phyloP scores from a whole-genome alignment of 1,140 invertebrate species.

The Chionoecetes opilio region DNA sequence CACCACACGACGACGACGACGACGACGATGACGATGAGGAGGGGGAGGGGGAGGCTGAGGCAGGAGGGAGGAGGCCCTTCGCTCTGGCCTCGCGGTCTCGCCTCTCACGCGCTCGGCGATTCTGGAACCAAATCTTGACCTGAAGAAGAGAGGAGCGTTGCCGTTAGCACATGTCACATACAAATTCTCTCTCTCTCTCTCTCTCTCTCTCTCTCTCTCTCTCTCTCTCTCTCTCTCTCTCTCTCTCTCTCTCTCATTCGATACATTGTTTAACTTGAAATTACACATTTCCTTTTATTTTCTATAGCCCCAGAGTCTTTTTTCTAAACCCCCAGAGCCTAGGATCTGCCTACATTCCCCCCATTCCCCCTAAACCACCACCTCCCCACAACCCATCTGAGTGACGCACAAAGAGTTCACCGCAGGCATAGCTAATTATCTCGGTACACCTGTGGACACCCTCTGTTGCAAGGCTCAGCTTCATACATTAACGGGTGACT shows the following conservation, averaged over 20 bases:
- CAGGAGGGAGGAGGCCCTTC: constrained; percentile 67
- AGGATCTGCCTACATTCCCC: no score
- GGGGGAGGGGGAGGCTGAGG: background rate
- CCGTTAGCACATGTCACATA: background rate
- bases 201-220: constrained; percentile 44
- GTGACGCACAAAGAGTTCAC: no score
- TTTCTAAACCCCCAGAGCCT: no score
- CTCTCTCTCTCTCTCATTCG: background rate
- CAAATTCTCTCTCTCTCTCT: background rate
- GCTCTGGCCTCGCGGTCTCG: constrained; percentile 83
- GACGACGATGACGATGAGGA: background rate
- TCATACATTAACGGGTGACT: no score
- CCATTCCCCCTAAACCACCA: no score
- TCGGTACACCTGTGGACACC: no score
- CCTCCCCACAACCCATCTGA: no score
- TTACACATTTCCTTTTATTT: no score
- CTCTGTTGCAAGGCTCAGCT: no score
- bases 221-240: constrained; percentile 46
- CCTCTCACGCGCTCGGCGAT: constrained; percentile 89
- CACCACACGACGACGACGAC: background rate
- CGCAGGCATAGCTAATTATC: no score
- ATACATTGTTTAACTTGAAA: no score
- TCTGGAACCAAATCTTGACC: constrained; percentile 95
- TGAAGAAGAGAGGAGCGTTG: constrained; percentile 82
- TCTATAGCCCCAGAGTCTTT: no score